These are phyloP conservation scores for Dynastes tityus DNA, from an alignment of 2,888 invertebrate species.

Conservation along the genomic window DNA sequence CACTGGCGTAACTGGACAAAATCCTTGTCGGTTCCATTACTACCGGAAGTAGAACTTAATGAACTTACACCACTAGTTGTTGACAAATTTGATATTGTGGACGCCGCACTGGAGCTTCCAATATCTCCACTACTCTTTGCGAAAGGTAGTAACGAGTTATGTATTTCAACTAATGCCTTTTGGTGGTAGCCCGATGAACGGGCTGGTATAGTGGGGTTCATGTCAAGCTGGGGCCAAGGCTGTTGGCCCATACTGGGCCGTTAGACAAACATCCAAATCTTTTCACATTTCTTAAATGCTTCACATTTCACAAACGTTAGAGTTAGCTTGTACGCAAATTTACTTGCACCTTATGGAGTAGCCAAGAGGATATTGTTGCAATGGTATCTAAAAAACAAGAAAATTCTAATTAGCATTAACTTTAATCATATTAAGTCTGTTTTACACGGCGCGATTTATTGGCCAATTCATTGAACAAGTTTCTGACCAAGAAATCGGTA, in stretches of 20 bases:
- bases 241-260: conserved; percentile 74
- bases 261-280: conserved; percentile 43
- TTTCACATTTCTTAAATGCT: conserved; percentile 42
- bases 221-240: conserved; percentile 72
- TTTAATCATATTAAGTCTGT: too few relatives aligned
- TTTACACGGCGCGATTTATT: too few relatives aligned
- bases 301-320: too few relatives aligned
- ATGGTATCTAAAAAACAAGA: too few relatives aligned
- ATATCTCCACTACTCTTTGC: conserved; percentile 77
- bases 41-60: conserved; percentile 73
- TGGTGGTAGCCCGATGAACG: conserved; percentile 84
- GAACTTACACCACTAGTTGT: conserved; percentile 77
- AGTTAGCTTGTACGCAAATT: too few relatives aligned
- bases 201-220: conserved; percentile 77
- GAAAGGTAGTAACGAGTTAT: conserved; percentile 87
- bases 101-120: conserved; percentile 83
- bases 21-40: conserved; percentile 75
- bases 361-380: too few relatives aligned
- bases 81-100: conserved; percentile 79
- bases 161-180: conserved; percentile 89
- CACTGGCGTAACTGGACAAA: conserved; percentile 78
- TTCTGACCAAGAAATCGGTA: too few relatives aligned
- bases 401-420: too few relatives aligned
- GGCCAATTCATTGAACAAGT: too few relatives aligned
- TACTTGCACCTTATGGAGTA: too few relatives aligned